Base-by-base conservation (phyloP, 2,888 invertebrate species). In the Hydriomena furcata region DNA sequence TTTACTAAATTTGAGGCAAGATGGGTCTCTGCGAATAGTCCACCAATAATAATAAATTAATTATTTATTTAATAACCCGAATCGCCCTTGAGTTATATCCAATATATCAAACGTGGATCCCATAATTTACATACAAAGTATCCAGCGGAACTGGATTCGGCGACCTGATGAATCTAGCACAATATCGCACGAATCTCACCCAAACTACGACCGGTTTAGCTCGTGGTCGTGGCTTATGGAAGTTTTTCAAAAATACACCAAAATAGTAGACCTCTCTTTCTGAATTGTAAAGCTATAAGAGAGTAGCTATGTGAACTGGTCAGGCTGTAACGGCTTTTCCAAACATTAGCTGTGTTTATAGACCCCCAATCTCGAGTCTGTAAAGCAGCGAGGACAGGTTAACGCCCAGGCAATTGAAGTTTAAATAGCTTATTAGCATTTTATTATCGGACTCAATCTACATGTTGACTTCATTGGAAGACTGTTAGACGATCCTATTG, bases 351-450 rank as follows among this genome's bases (percentile, higher is more conserved):
- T 44, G 60, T 52, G 61, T 75, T 73, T 72, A 68, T 70, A 65
- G 35, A 41, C 28, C 20, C 10, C 13, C 7, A 34, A 63, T 52
- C 53, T 68, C 5, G 67, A 28, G 32, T 43, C 34, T 44, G 27
- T 68, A 59, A 65, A 55, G 52, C 51, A 61, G 56, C 55, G 68
- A 63, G 63, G 73, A 76, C 70, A 68, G 78, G 76, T 79, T 74
- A 76, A 76, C 66, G 72, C 61, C 68, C 74, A 73, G 66, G 53
- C 69, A 62, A 72, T 69, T 55, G 63, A 55, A 65, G 52, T 66
- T 65, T 57, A 54, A 67, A 65, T 58, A 61, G 51, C 71, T 70
- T 41, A 73, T 79, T 79, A 70, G 64, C 72, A 76, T 80, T 76
- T 76, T 76, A 76, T 72, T 66, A 62, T 61, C 58, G 45, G 37